These are phyloP conservation scores for Danio rerio DNA, from an alignment of 2,113 vertebrate species.

Conservation along the genomic window DNA sequence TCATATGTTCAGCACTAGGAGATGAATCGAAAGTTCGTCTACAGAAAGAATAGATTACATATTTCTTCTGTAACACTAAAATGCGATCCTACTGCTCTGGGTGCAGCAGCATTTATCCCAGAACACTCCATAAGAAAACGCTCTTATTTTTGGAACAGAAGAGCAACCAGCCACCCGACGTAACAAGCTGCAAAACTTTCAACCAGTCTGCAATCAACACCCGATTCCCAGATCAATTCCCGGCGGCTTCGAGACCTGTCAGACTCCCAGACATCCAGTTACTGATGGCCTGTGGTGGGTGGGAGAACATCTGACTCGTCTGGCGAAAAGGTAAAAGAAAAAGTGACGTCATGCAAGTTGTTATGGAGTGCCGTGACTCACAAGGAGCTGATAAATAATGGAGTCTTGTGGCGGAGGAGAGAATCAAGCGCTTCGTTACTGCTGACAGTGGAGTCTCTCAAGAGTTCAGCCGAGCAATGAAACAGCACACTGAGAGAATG, in stretches of 20 bases:
- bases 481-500: not conserved
- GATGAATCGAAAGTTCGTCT: too few species aligned
- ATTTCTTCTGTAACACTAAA: too few species aligned
- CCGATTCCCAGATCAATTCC: not conserved
- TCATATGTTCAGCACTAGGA: too few species aligned
- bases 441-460: constrained; percentile 18
- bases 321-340: not conserved
- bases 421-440: constrained; percentile 22
- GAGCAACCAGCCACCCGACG: not conserved
- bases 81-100: too few species aligned
- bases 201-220: constrained; percentile 18
- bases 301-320: not conserved
- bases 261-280: not conserved
- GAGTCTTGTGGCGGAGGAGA: constrained; percentile 9
- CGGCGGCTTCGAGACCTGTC: not conserved
- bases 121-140: not conserved
- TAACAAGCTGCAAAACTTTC: not conserved
- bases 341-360: not conserved
- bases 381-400: constrained; percentile 17
- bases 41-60: too few species aligned
- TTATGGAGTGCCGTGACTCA: constrained; percentile 2
- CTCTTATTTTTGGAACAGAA: not conserved
- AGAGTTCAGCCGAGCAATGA: constrained; percentile 10
- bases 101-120: not conserved
- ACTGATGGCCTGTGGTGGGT: not conserved